Evolutionary conservation across 1,140 invertebrate genomes (phyloP).

Genomic region (Medauroidea extradentata): DNA sequence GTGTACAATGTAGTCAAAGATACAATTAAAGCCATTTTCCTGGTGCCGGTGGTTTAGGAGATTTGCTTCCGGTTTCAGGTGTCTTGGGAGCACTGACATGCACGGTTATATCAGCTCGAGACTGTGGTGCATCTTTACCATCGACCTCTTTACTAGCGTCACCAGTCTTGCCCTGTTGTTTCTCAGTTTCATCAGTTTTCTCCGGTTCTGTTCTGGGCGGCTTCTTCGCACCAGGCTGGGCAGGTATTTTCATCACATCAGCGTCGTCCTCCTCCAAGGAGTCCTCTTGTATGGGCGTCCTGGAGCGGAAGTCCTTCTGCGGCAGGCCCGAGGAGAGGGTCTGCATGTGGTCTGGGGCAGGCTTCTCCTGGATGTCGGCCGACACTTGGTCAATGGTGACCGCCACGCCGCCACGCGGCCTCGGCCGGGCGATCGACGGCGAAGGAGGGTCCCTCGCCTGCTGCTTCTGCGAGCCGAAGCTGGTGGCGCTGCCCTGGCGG

Average conservation of each 20-base stretch:
- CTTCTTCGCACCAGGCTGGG: background rate
- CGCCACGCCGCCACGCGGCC: slow-evolving; percentile 20
- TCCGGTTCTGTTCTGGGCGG: background rate
- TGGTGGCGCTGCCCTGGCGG: slow-evolving; percentile 36
- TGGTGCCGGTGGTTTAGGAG: too few species aligned
- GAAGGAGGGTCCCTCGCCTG: slow-evolving; percentile 25
- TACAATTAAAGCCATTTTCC: too few species aligned
- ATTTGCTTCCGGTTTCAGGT: too few species aligned
- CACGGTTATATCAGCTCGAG: too few species aligned
- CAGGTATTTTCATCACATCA: background rate
- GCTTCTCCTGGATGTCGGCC: background rate
- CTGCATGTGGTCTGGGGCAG: slow-evolving; percentile 5
- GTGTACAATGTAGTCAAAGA: too few species aligned
- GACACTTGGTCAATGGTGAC: slow-evolving; percentile 12
- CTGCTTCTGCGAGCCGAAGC: slow-evolving; percentile 21
- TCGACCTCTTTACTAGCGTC: too few species aligned
- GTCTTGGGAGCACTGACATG: too few species aligned
- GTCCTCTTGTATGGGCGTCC: slow-evolving; percentile 47
- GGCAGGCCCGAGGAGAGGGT: slow-evolving; percentile 7
- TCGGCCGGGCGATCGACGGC: slow-evolving; percentile 5
- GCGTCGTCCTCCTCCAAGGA: slow-evolving; percentile 30
- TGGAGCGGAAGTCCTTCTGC: slow-evolving; percentile 39
- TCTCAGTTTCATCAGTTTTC: background rate
- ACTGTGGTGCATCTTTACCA: background rate
- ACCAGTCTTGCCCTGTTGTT: too few species aligned